A percentile compares a stretch with the other conserved stretches of the same genome.
These are phyloP conservation scores for Drosophila funebris DNA, from an alignment of 1,140 invertebrate genomes.

Conservation along the genomic window DNA sequence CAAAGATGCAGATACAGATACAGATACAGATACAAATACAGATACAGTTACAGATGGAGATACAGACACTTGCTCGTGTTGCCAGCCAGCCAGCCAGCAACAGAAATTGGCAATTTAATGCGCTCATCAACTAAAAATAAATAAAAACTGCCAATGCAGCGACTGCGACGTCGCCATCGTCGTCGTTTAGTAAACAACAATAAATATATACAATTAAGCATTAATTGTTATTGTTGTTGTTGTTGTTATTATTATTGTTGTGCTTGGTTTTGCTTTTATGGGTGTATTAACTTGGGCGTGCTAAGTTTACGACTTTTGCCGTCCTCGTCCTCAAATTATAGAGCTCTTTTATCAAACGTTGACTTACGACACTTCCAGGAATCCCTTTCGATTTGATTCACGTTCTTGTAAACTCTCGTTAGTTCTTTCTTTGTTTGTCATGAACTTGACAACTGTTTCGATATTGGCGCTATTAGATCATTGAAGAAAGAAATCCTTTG, in stretches of 20 bases:
- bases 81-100: conserved; percentile 4
- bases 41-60: conserved; percentile 2
- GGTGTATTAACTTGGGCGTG: conserved; percentile 48
- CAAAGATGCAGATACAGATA: neutral
- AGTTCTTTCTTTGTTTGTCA: neutral
- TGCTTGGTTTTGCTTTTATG: conserved; percentile 47
- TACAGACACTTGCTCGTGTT: conserved; percentile 2
- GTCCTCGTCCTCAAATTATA: conserved; percentile 3
- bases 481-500: neutral
- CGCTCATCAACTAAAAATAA: conserved; percentile 77
- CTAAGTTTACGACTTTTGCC: conserved; percentile 52
- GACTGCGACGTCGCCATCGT: conserved; percentile 3
- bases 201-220: conserved; percentile 55
- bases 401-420: neutral
- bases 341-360: neutral
- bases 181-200: conserved; percentile 45
- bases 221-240: conserved; percentile 45
- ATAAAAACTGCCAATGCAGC: conserved; percentile 59
- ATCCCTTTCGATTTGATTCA: neutral
- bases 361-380: neutral
- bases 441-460: neutral
- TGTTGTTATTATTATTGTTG: conserved; percentile 13
- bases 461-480: neutral
- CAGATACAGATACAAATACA: neutral
- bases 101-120: conserved; percentile 70